Percentiles rank a stretch among this genome's conserved stretches.
These are phyloP conservation scores for Pollenia amentaria DNA, from an alignment of 2,888 invertebrate genomes.

Conservation along the genomic window DNA sequence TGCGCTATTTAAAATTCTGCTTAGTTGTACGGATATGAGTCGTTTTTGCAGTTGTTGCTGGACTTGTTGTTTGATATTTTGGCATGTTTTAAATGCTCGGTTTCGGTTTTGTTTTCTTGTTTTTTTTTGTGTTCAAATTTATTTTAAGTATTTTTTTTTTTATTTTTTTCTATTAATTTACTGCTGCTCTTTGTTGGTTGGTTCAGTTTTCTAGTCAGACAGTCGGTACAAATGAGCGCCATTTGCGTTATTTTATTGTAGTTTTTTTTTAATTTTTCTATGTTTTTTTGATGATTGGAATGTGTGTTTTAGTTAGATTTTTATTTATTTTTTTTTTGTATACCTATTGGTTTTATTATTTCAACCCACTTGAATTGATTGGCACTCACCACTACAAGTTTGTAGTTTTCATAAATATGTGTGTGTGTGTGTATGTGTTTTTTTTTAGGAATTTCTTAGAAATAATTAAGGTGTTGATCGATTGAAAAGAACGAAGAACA, in stretches of 20 bases:
- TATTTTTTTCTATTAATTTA: slow-evolving; percentile 15
- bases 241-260: slow-evolving; percentile 54
- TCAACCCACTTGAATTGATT: slow-evolving; percentile 61
- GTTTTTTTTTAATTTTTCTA: neutral
- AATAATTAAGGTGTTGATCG: no score
- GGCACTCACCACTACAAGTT: slow-evolving; percentile 13
- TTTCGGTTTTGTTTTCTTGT: slow-evolving; percentile 19
- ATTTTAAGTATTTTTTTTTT: slow-evolving; percentile 44
- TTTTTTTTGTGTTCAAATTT: slow-evolving; percentile 20
- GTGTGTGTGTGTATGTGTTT: no score
- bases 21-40: slow-evolving; percentile 55
- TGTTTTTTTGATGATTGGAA: slow-evolving; percentile 58
- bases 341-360: slow-evolving; percentile 31
- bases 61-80: slow-evolving; percentile 32
- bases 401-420: neutral
- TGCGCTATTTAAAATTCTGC: slow-evolving; percentile 51
- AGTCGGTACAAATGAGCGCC: slow-evolving; percentile 56
- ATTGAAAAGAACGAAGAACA: no score
- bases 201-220: slow-evolving; percentile 19
- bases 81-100: slow-evolving; percentile 13
- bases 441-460: no score
- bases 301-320: slow-evolving; percentile 62
- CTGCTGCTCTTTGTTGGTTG: slow-evolving; percentile 12
- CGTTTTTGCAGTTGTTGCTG: slow-evolving; percentile 5
- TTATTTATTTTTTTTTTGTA: slow-evolving; percentile 43